Conservation (phyloP, 2,113 vertebrate genomes). For the Suncus etruscus region DNA sequence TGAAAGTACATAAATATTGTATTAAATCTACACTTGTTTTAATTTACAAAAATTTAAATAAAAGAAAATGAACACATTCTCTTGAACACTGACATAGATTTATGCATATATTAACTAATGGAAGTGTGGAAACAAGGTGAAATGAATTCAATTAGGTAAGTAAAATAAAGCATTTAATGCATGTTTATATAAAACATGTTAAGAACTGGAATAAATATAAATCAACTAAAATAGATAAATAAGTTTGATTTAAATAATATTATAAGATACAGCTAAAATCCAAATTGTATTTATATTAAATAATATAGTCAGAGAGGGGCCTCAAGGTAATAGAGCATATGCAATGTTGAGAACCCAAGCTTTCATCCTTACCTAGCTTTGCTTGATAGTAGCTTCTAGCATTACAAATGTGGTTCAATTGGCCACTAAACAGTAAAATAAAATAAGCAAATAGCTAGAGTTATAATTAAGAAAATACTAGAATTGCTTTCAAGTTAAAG, state of each 20-base stretch:
- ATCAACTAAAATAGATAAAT: neutral
- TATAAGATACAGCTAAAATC: too few relatives aligned
- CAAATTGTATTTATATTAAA: too few relatives aligned
- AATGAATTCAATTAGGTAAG: neutral
- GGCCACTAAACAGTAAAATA: too few relatives aligned
- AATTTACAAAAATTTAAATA: neutral
- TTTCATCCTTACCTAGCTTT: too few relatives aligned
- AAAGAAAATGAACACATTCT: neutral
- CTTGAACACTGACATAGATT: neutral
- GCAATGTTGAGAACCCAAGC: too few relatives aligned
- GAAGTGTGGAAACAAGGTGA: neutral
- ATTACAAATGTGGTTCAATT: too few relatives aligned
- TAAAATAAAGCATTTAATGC: neutral
- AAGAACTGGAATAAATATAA: neutral
- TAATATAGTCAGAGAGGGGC: too few relatives aligned
- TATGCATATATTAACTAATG: neutral
- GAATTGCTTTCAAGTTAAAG: neutral
- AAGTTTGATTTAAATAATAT: neutral
- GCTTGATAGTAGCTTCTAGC: too few relatives aligned
- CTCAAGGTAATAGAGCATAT: too few relatives aligned
- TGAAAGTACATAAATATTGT: neutral
- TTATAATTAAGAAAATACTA: neutral
- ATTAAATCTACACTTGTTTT: neutral
- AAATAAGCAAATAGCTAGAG: too few relatives aligned
- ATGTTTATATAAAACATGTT: neutral